These are phyloP conservation scores for Lepetodrilus schrolli DNA, from an alignment of 2,888 invertebrate species.

Conservation along the genomic window DNA sequence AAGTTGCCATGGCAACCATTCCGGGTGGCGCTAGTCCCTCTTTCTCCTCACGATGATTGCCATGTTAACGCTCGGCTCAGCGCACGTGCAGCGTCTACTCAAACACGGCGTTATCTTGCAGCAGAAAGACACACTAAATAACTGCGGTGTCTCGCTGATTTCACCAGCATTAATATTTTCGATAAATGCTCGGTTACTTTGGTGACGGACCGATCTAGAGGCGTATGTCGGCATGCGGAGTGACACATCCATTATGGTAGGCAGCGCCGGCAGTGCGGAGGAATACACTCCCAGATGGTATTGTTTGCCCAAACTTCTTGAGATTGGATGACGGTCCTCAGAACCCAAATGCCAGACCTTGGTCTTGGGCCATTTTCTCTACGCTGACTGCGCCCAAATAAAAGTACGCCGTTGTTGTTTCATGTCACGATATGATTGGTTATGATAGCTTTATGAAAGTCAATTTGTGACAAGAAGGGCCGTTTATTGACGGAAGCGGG, in stretches of 20 bases:
- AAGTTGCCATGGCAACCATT: conserved; percentile 13
- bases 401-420: conserved; percentile 22
- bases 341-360: too few relatives aligned
- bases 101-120: not conserved
- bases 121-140: not conserved
- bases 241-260: conserved; percentile 18
- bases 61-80: not conserved
- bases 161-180: conserved; percentile 20
- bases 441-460: conserved; percentile 11
- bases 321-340: not conserved
- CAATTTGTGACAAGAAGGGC: conserved; percentile 7
- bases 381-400: not conserved
- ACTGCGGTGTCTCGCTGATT: not conserved
- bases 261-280: not conserved
- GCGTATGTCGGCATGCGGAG: conserved; percentile 16
- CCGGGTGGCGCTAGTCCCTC: conserved; percentile 7
- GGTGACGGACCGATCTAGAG: not conserved
- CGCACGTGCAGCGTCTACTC: conserved; percentile 15
- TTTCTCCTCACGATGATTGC: not conserved
- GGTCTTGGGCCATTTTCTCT: not conserved
- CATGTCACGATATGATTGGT: conserved; percentile 22
- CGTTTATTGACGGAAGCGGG: not conserved
- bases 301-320: conserved; percentile 5
- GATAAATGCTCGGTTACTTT: conserved; percentile 17
- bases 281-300: conserved; percentile 25